Base-by-base conservation (phyloP, 2,888 invertebrate genomes). In the Philonicus albiceps region DNA sequence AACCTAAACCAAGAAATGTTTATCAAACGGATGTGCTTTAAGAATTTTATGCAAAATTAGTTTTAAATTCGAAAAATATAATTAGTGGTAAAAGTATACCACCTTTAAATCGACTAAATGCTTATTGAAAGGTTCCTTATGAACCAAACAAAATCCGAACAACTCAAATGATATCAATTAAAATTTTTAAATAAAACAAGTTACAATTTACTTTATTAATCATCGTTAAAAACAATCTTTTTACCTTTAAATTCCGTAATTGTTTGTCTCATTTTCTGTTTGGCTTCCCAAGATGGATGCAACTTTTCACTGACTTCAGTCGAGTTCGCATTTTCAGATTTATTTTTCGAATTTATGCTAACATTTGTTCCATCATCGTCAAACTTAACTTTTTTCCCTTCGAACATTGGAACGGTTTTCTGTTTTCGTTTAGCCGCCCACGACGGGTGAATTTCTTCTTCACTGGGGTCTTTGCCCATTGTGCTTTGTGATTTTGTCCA, bases 21-120 rank as follows among this genome's bases (percentile, higher is more conserved):
- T 92, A 92, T 87, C 91, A 91, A 88, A 92, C 92, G 3, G 92
- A 92, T 89, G 90, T 92, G 5, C 90, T 92, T 75, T 92, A 91
- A 89, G 2, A 5, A n/a, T n/a, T 49, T 49, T n/a, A 49, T 19
- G 49, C 5, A 16, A 3, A 3, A 49, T 16, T n/a, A 19, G n/a
- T 49, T 49, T 49, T 49, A 49, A n/a, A 7, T 3, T 16, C 19
- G 5, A 5, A 19, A 49, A n/a, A n/a, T 49, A 49, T 49, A 19
- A 49, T 49, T 19, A 49, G 16, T 49, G n/a, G 16, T 19, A 49
- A 49, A 49, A n/a, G 0, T 6, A 49, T 49, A 49, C n/a, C n/a
- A n/a, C 49, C 49, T 49, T 13, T 40, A 40, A 43, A 43, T 3
- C 11, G 40, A 43, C 16, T 43, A 2, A 37, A 37, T 37, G 37